Base-by-base conservation (phyloP, 2,797 vertebrate genomes). In the Mallotus villosus region DNA sequence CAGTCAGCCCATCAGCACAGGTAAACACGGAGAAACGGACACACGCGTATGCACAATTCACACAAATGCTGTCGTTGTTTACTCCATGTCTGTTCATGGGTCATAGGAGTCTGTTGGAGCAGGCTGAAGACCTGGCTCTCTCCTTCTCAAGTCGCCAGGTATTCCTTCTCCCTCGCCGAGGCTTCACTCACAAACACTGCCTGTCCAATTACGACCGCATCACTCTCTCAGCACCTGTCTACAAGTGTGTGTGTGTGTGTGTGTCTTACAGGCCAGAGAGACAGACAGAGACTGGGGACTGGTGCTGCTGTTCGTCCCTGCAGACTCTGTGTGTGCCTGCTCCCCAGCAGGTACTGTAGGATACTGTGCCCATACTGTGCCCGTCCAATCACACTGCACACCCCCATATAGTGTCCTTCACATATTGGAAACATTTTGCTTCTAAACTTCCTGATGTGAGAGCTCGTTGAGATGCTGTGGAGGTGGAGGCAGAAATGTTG, bases 251-350 rank as follows among this genome's bases (percentile, higher is more conserved):
- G 27, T 68, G 12, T 59, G 46, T 65, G 24, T 69, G 60, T 70
- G 14, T 66, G 9, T 63, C 19, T 61, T 21, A 25, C 71, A 94
- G 92, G 78, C 8, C 60, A 70, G 73, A 4, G 58, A 32, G 58
- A 8, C 8, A 4, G 21, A 51, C 2, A 27, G 51, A 3, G 80
- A 79, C 25, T 94, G 93, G 93, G 92, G 91, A 74, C 72, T 93
- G 12, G 75, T 91, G 67, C 74, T 94, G 71, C 41, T 94, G 67
- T 90, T 93, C 64, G 82, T 91, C 11, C 74, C 84, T 0, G 75
- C 82, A 74, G 89, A 91, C 75, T 81, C 84, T 34, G 25, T 85
- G 17, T 90, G 89, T 70, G 49, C 79, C 71, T 92, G 89, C 67
- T 82, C 91, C 91, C 51, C 77, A 79, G 68, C 80, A 91, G 73